phyloP scores from a whole-genome alignment of 1,140 invertebrate genomes.

The Papilio polytes region DNA sequence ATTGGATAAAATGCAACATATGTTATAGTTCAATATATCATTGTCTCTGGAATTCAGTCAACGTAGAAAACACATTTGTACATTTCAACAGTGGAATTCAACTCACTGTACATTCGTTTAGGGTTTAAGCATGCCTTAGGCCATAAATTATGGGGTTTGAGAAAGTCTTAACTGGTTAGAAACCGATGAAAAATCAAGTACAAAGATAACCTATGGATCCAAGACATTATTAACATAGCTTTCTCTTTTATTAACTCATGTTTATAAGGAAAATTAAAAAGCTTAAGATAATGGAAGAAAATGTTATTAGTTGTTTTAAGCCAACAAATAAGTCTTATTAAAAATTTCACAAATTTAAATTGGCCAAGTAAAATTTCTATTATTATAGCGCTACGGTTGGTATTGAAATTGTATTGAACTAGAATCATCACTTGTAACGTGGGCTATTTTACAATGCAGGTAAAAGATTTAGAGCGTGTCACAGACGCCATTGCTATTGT shows the following conservation, averaged over 20 bases:
- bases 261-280: neutral
- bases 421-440: neutral
- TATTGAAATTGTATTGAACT: neutral
- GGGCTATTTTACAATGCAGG: neutral
- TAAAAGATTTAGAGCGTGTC: neutral
- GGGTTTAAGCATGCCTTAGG: neutral
- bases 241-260: constrained; percentile 14
- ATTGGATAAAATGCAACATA: neutral
- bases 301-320: too few species aligned
- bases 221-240: neutral
- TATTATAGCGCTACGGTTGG: neutral
- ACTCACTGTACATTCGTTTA: neutral
- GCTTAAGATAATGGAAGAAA: neutral
- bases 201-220: constrained; percentile 1
- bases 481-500: neutral
- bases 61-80: too few species aligned
- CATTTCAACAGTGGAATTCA: too few species aligned
- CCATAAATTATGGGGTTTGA: neutral
- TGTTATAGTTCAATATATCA: too few species aligned
- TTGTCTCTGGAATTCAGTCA: too few species aligned
- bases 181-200: constrained; percentile 33
- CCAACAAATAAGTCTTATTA: neutral
- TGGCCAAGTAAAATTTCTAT: neutral
- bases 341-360: neutral
- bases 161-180: constrained; percentile 48